A percentile compares a stretch with the other conserved stretches of the same genome.
These are phyloP conservation scores for Oscheius onirici DNA, from an alignment of 2,888 invertebrate species.

Conservation along the genomic window DNA sequence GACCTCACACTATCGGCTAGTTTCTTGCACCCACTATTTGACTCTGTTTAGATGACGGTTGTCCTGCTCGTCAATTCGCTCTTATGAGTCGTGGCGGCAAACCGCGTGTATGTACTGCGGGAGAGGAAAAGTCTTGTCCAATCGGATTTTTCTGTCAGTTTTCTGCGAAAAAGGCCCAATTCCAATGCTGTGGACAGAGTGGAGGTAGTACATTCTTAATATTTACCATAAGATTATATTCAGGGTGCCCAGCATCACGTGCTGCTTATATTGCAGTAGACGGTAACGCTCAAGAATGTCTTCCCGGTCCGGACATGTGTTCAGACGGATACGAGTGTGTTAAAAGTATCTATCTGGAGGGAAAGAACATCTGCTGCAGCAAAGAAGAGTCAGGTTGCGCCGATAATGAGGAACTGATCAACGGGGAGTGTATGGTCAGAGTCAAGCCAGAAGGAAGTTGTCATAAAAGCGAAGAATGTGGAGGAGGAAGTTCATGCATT, in stretches of 20 bases:
- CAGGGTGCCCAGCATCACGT: conserved; percentile 57
- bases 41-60: conserved; percentile 42
- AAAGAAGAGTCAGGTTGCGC: conserved; percentile 44
- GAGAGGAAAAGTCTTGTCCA: conserved; percentile 53
- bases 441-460: conserved; percentile 49
- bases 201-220: too few species aligned
- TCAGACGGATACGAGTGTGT: conserved; percentile 56
- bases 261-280: conserved; percentile 57
- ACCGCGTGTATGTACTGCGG: conserved; percentile 52
- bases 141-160: conserved; percentile 61
- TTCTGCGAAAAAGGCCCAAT: conserved; percentile 47
- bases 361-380: conserved; percentile 56
- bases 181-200: conserved; percentile 60
- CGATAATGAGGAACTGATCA: conserved; percentile 47
- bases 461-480: conserved; percentile 50
- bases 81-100: conserved; percentile 48
- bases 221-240: too few species aligned
- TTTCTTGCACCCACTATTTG: background rate
- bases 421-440: conserved; percentile 44
- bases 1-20: conserved; percentile 36
- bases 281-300: conserved; percentile 54
- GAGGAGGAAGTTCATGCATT: conserved; percentile 48
- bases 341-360: conserved; percentile 41
- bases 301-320: conserved; percentile 51
- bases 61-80: conserved; percentile 52